Percentiles rank a stretch among this genome's conserved stretches.
phyloP scores from a whole-genome alignment of 1,140 invertebrate species.

The Drosophila parvula region DNA sequence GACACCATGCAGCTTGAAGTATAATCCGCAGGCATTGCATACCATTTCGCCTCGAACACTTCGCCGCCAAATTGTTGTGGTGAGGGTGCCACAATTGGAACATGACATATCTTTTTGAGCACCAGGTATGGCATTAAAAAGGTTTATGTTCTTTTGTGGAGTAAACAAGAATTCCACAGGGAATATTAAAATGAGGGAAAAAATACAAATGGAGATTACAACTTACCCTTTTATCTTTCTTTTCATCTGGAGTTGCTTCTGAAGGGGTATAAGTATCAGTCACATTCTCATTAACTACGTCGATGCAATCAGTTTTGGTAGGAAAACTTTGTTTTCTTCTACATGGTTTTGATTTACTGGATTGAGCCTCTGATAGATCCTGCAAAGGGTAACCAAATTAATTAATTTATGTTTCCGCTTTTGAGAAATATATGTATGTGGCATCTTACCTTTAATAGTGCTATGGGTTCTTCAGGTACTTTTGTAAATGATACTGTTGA shows the following conservation, averaged over 20 bases:
- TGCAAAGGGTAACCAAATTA: constrained; percentile 16
- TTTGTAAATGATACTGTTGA: constrained; percentile 71
- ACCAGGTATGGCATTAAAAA: constrained; percentile 54
- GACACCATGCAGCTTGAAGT: constrained; percentile 96
- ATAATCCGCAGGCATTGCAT: constrained; percentile 97
- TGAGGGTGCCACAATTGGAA: constrained; percentile 93
- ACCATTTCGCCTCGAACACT: constrained; percentile 96
- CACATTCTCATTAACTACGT: constrained; percentile 54
- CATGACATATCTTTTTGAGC: constrained; percentile 89
- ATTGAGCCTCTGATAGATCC: constrained; percentile 71
- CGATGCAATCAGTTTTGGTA: constrained; percentile 71
- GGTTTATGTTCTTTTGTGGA: constrained; percentile 46
- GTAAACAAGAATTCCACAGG: neutral
- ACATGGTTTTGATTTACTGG: constrained; percentile 68
- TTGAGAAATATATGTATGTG: no score
- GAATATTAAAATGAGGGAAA: neutral
- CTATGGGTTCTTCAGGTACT: constrained; percentile 80
- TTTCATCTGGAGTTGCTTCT: constrained; percentile 53
- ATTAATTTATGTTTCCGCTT: neutral
- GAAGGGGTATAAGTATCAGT: constrained; percentile 49
- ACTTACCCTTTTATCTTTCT: constrained; percentile 71
- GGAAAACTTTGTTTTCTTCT: constrained; percentile 83
- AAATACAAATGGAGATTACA: neutral
- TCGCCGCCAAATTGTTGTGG: constrained; percentile 96
- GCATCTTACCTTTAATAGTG: constrained; percentile 74